Percentiles rank a stretch among this genome's conserved stretches.
These are phyloP conservation scores for Pherbina coryleti DNA, from an alignment of 2,888 invertebrate genomes.

Conservation along the genomic window DNA sequence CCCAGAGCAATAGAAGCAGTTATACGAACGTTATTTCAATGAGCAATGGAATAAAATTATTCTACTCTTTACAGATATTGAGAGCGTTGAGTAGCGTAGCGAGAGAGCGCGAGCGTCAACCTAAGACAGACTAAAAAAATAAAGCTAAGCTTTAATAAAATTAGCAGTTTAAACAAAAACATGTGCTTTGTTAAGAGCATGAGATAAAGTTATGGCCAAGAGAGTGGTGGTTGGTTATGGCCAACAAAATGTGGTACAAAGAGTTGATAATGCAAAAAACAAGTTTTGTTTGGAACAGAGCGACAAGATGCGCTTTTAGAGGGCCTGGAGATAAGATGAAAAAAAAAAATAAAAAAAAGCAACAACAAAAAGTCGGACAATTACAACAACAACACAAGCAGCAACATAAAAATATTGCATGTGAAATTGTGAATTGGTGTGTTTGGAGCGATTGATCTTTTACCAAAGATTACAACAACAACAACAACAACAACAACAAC, in stretches of 20 bases:
- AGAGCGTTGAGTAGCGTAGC: neutral
- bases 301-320: slow-evolving; percentile 48
- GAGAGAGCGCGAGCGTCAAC: neutral
- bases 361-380: slow-evolving; percentile 42
- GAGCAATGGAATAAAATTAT: slow-evolving; percentile 20
- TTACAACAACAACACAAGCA: slow-evolving; percentile 48
- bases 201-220: neutral
- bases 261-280: neutral
- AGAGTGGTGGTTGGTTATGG: neutral
- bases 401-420: slow-evolving; percentile 47
- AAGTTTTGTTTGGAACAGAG: neutral
- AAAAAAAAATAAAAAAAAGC: neutral
- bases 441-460: slow-evolving; percentile 44
- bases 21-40: slow-evolving; percentile 27
- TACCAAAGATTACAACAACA: slow-evolving; percentile 28
- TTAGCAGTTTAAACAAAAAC: slow-evolving; percentile 6
- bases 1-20: slow-evolving; percentile 35
- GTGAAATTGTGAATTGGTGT: slow-evolving; percentile 43
- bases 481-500: neutral
- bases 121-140: neutral
- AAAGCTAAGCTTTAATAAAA: neutral
- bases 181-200: slow-evolving; percentile 26
- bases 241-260: slow-evolving; percentile 30
- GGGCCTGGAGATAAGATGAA: neutral
- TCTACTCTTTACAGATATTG: slow-evolving; percentile 27